Base-by-base conservation (phyloP, 2,797 vertebrate genomes). In the Bovichtus variegatus region DNA sequence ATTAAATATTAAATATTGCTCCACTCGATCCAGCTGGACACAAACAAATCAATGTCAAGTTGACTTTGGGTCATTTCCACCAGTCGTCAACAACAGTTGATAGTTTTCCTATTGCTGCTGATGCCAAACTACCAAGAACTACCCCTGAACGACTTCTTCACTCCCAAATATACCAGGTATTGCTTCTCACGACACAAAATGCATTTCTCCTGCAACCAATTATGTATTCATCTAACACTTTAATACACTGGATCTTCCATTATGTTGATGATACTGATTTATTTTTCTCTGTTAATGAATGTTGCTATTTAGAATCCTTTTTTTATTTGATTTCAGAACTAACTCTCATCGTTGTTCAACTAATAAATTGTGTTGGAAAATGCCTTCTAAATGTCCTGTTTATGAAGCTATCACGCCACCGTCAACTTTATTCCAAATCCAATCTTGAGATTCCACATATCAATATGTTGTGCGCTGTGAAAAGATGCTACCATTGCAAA, bases 361-460 rank as follows among this genome's bases (percentile, higher is more conserved):
- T 16, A 23, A 69, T 74, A 59, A n/a, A 67, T 21, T 58, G 38
- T 54, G 23, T 65, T 53, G 23, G 19, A 60, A 83, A 87, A 85
- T 80, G 29, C 58, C 29, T 64, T 83, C 69, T 74, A 74, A 88
- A 89, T 80, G 57, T 76, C 36, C 36, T 34, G 21, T 55, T 70
- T 50, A 53, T 70, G 16, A 65, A 62, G 27, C 63, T 57, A 70
- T 79, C 71, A 43, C 38, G 11, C 8, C 13, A 5, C 75, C n/a
- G 46, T 76, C 62, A 36, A 58, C 63, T 77, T 71, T 51, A 62
- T 59, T 54, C 55, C 44, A 74, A 73, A 85, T 77, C 65, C 64
- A 79, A 43, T 79, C 50, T 69, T 1, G 18, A 65, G 38, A 55
- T 27, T 63, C 12, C n/a, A 31, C 31, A 44, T 36, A 75, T 80